Evolutionary conservation across 2,888 invertebrate genomes (phyloP).

Genomic region (Piscicola geometra): DNA sequence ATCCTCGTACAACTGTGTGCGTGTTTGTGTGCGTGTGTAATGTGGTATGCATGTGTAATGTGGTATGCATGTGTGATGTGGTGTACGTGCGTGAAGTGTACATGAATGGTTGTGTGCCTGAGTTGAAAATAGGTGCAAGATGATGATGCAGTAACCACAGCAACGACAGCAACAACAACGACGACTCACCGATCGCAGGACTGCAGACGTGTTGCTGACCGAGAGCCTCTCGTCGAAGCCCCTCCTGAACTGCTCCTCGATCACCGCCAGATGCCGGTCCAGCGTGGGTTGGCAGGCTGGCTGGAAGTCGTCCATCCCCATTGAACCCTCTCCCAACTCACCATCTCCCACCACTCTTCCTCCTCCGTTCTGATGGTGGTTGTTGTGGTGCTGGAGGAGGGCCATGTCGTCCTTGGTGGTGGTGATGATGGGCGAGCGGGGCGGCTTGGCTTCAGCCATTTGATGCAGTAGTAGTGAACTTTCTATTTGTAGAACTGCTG

Average conservation of each 20-base stretch:
- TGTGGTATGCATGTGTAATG: too few relatives aligned
- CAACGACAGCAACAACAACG: too few relatives aligned
- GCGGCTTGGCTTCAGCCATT: too few relatives aligned
- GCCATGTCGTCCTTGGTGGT: too few relatives aligned
- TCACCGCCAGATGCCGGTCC: slow-evolving; percentile 33
- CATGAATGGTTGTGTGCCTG: not conserved
- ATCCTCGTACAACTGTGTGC: slow-evolving; percentile 33
- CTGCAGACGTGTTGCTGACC: slow-evolving; percentile 1
- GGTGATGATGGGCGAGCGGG: too few relatives aligned
- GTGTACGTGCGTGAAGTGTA: not conserved
- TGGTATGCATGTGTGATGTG: too few relatives aligned
- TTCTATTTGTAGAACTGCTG: too few relatives aligned
- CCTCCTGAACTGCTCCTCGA: slow-evolving; percentile 38
- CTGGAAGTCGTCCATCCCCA: not conserved
- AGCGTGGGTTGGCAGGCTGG: slow-evolving; percentile 14
- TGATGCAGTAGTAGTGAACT: too few relatives aligned
- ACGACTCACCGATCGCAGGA: too few relatives aligned
- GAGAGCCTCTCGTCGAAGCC: slow-evolving; percentile 36
- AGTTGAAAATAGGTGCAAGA: not conserved
- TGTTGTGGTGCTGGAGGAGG: too few relatives aligned
- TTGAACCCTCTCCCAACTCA: not conserved
- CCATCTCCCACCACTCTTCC: not conserved
- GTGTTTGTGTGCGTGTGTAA: too few relatives aligned
- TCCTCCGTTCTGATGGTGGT: not conserved
- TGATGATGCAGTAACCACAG: not conserved